Base-by-base conservation (phyloP, 2,888 invertebrate species). In the Cosmia trapezina region DNA sequence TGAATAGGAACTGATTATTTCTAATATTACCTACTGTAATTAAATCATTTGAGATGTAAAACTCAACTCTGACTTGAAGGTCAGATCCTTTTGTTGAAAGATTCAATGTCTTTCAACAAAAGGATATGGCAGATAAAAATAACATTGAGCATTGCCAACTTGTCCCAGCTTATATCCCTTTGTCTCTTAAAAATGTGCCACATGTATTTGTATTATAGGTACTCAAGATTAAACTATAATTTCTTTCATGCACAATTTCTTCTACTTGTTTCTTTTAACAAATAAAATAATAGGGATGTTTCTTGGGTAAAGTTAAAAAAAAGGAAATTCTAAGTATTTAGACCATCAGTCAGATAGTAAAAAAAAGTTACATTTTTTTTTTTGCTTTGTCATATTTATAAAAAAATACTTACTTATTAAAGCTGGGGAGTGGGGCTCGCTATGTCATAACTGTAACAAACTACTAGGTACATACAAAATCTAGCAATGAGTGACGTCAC, bases 61-160 rank as follows among this genome's bases (percentile, higher is more conserved):
- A 54, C 33, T 77, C 33, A 70, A 56, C 54, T 78, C 17, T 78
- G 56, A 70, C 60, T 56, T 69, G 33, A 47, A 47, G n/a, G n/a
- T n/a, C n/a, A n/a, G n/a, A n/a, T n/a, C n/a, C n/a, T n/a, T n/a
- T n/a, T n/a, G n/a, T n/a, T n/a, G n/a, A n/a, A n/a, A n/a, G n/a
- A n/a, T n/a, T n/a, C n/a, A n/a, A n/a, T n/a, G 33, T 33, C 6
- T 60, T 41, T 69, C 47, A 77, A 70, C 59, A 77, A 54, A 77
- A 49, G 53, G 54, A 78, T 54, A 33, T 54, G 8, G 47, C 12
- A 78, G 60, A 61, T 75, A 70, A 78, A 70, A 75, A 60, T 69
- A 70, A 47, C 14, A 19, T 47, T 41, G 14, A 54, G 22, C 14
- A 0, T 49, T 74, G 74, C 33, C 78, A 77, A 49, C 54, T 33